Base-by-base conservation (phyloP, 2,888 invertebrate species). In the Geotrupes spiniger region DNA sequence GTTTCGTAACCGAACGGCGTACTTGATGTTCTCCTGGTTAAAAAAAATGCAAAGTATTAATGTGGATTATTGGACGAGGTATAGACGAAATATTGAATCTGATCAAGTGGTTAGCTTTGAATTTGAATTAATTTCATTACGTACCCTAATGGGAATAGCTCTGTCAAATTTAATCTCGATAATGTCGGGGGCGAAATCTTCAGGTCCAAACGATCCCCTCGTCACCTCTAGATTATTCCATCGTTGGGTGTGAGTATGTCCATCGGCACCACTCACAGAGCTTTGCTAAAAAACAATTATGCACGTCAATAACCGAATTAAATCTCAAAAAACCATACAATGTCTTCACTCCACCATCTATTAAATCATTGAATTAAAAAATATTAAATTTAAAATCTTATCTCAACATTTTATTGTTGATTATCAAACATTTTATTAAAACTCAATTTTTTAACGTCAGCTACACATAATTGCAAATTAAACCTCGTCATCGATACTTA, bases 81-180 rank as follows among this genome's bases (percentile, higher is more conserved):
- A 28, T 10, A 50, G 9, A 9, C 2, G 10, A 12, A 25, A 8
- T 36, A 12, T 12, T 52, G 8, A 27, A 27, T 27, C 8, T 27
- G 9, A 10, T 36, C 25, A 8, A 10, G 28, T 21, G 9, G 27
- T 9, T n/a, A 1, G n/a, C 2, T 21, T n/a, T n/a, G n/a, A n/a
- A n/a, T n/a, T n/a, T n/a, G n/a, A n/a, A n/a, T n/a, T n/a, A n/a
- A n/a, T 8, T 10, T 29, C n/a, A n/a, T n/a, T n/a, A n/a, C 43
- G 62, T 71, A 88, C 89, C 78, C 91, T 93, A 40, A 96, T 83
- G 4, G 87, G 80, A 31, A 95, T 82, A 1, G 93, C 87, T 57
- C 88, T 82, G 42, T 92, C 91, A 71, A 97, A 96, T 74, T 92
- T 93, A 31, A 97, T 79, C 70, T 93, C 92, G 1, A 87, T 86